Evolutionary conservation across 1,140 invertebrate species (phyloP).

Genomic region (Trinorchestia longiramus): DNA sequence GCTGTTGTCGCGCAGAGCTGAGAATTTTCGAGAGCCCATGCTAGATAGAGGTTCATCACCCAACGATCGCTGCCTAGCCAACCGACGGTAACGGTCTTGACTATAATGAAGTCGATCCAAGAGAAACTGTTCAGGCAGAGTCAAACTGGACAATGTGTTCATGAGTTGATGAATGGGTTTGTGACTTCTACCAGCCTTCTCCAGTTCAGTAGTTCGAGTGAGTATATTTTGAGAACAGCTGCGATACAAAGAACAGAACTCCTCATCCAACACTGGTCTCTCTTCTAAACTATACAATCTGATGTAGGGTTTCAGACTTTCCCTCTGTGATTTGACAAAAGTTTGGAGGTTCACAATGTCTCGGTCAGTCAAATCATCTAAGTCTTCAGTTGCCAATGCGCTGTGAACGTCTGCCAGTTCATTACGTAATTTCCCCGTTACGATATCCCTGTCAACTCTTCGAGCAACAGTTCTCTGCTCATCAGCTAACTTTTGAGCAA

Average conservation of each 20-base stretch:
- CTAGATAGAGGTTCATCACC: conserved; percentile 63
- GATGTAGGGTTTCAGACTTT: conserved; percentile 62
- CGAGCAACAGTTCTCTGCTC: conserved; percentile 65
- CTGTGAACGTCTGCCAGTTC: conserved; percentile 64
- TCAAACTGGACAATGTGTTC: conserved; percentile 60
- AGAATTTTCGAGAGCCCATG: not conserved
- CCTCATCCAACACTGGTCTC: conserved; percentile 62
- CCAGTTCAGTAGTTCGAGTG: conserved; percentile 59
- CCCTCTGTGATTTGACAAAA: conserved; percentile 60
- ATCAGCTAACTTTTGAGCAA: conserved; percentile 79
- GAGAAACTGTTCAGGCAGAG: conserved; percentile 65
- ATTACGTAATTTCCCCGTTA: conserved; percentile 60
- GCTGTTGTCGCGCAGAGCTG: conserved; percentile 15
- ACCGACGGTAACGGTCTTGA: conserved; percentile 56
- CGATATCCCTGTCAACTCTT: conserved; percentile 64
- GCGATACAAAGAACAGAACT: conserved; percentile 65
- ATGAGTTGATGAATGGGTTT: conserved; percentile 60
- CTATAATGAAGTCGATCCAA: conserved; percentile 64
- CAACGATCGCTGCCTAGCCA: conserved; percentile 60
- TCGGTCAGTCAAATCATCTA: conserved; percentile 60
- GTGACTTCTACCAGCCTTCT: conserved; percentile 59
- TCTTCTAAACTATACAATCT: conserved; percentile 65
- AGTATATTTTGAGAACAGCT: conserved; percentile 62
- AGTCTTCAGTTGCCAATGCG: conserved; percentile 64
- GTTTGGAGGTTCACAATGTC: conserved; percentile 63